phyloP scores from a whole-genome alignment of 2,113 vertebrate genomes.

The Chionodraco myersi region DNA sequence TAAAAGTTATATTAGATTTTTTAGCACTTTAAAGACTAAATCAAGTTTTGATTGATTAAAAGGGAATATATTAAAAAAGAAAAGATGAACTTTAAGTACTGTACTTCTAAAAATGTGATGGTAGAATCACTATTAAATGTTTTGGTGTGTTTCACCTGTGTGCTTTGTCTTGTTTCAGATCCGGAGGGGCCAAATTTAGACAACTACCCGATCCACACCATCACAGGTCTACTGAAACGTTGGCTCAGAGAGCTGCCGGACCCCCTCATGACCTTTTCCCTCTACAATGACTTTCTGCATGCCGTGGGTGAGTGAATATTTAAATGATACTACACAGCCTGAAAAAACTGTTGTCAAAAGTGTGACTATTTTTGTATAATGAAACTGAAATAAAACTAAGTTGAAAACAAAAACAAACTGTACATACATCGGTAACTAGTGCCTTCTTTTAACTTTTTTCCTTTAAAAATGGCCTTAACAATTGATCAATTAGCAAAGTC shows the following conservation, averaged over 20 bases:
- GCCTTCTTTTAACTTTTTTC: no score
- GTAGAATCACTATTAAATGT: not conserved
- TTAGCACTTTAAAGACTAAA: no score
- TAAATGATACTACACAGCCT: not conserved
- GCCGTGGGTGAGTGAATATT: conserved; percentile 84
- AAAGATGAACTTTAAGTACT: no score
- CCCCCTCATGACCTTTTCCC: conserved; percentile 94
- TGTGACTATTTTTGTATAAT: not conserved
- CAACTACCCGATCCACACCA: conserved; percentile 93
- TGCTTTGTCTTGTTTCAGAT: conserved; percentile 78
- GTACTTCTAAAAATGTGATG: no score
- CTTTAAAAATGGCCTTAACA: no score
- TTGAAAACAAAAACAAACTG: no score
- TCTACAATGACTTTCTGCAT: conserved; percentile 93
- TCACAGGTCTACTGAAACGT: conserved; percentile 93
- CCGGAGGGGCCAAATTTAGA: conserved; percentile 85
- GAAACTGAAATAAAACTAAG: not conserved
- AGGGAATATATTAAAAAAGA: no score
- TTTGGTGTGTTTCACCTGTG: not conserved
- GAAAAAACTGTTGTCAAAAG: no score
- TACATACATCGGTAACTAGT: no score
- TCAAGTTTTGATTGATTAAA: no score
- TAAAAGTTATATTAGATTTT: no score
- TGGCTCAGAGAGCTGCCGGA: conserved; percentile 96
- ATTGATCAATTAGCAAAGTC: no score